These are phyloP conservation scores for Euura saliciscinereae DNA, from an alignment of 1,140 invertebrate genomes.

Conservation along the genomic window DNA sequence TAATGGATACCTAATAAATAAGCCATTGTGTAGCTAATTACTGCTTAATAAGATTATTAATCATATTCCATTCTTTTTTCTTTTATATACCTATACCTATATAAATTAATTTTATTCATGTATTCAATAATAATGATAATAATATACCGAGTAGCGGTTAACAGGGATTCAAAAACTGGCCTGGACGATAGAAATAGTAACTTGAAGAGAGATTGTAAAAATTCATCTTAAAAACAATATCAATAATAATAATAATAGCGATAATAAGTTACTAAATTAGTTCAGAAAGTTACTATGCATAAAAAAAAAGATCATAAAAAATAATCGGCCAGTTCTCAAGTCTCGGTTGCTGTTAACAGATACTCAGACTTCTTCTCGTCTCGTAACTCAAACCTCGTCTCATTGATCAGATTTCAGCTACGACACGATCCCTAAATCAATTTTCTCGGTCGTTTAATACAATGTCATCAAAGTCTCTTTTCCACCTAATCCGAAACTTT, in stretches of 20 bases:
- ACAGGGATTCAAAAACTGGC: constrained; percentile 41
- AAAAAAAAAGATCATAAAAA: not conserved
- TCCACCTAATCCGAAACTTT: not conserved
- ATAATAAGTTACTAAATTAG: constrained; percentile 16
- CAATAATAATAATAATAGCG: constrained; percentile 17
- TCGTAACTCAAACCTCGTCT: not conserved
- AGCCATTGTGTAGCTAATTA: constrained; percentile 10
- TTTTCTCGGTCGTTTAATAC: not conserved
- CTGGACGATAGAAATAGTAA: constrained; percentile 12
- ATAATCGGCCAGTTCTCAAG: constrained; percentile 32
- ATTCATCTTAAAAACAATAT: constrained; percentile 9
- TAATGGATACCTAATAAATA: constrained; percentile 3
- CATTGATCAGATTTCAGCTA: not conserved
- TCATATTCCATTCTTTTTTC: constrained; percentile 11
- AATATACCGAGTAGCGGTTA: constrained; percentile 21
- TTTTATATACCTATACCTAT: constrained; percentile 2
- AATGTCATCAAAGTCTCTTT: not conserved
- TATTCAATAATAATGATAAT: too few relatives aligned
- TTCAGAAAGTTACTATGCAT: constrained; percentile 13
- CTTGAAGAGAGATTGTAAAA: constrained; percentile 14
- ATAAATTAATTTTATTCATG: too few relatives aligned
- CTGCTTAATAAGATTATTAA: constrained; percentile 20
- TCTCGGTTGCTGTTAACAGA: constrained; percentile 27
- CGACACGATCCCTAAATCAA: not conserved
- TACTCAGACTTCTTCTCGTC: not conserved